These are phyloP conservation scores for Pseudomyrmex sp. DNA, from an alignment of 1,140 invertebrate species.

Conservation along the genomic window DNA sequence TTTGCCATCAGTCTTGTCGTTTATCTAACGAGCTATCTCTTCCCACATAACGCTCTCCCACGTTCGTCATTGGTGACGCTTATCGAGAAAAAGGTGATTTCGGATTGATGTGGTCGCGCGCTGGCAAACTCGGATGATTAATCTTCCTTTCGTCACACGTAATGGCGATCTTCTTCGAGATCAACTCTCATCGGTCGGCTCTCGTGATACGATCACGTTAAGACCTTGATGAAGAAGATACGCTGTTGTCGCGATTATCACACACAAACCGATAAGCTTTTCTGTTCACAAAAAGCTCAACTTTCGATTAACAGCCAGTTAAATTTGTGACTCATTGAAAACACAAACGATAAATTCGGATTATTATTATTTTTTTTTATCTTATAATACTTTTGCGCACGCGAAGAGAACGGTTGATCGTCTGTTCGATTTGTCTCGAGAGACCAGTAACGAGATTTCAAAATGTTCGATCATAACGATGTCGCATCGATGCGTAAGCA, in stretches of 20 bases:
- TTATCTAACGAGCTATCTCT: conserved; percentile 29
- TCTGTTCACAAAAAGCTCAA: too few species aligned
- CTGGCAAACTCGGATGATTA: conserved; percentile 21
- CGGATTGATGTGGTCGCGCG: conserved; percentile 12
- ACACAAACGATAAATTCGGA: too few species aligned
- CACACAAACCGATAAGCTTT: too few species aligned
- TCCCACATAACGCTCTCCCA: background rate
- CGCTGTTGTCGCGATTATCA: conserved; percentile 19
- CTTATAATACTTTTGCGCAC: background rate
- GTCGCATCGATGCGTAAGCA: conserved; percentile 13
- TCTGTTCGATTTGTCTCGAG: conserved; percentile 45
- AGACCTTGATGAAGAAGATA: conserved; percentile 26
- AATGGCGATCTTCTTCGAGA: conserved; percentile 5
- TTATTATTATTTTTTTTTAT: background rate
- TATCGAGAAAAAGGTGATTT: conserved; percentile 45
- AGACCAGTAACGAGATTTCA: conserved; percentile 54
- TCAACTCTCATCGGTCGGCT: background rate
- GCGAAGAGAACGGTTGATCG: background rate
- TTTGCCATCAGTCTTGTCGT: conserved; percentile 23
- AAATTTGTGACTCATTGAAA: too few species aligned
- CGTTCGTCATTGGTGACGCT: conserved; percentile 10
- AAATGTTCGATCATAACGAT: conserved; percentile 47
- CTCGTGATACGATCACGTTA: conserved; percentile 10
- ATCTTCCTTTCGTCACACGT: conserved; percentile 26
- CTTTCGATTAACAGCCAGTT: too few species aligned